Base-by-base conservation (phyloP, 2,888 invertebrate genomes). In the Pachliopta kotzebuea region DNA sequence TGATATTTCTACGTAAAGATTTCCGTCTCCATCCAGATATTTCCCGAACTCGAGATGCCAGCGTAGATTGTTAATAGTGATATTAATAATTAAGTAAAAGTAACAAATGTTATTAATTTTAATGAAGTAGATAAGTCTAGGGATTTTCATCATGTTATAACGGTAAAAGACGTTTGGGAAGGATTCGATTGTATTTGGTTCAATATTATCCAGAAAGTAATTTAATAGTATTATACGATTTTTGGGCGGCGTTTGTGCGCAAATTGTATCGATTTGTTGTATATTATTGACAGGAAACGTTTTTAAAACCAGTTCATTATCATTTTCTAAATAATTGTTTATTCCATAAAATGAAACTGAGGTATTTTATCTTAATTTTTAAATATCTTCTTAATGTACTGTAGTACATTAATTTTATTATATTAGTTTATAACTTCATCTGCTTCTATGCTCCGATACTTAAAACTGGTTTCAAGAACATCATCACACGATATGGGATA, bases 41-140 rank as follows among this genome's bases (percentile, higher is more conserved):
- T 76, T 72, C 76, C 78, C 79, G 84, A 82, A 84, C 76, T 87
- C 88, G 88, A 84, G 85, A 82, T 75, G 73, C 62, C 86, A 84
- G 89, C 84, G 87, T 90, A 90, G 89, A 80, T 88, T 89, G 90
- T 90, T 90, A 86, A 85, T 90, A 90, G 90, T 89, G 88, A 90
- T 90, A 90, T 85, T 88, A 89, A 83, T 84, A 83, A 82, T 82
- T 88, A 90, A 86, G 86, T 82, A 81, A 85, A 85, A 83, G 72
- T 77, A 79, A 84, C 83, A 84, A 85, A 87, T 88, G 90, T 90
- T 90, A 88, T 89, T 89, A 82, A 88, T 90, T 90, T 86, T 79
- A 83, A 85, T 74, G 75, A 76, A 70, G 84, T 89, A 90, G 88
- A 76, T 88, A 89, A 87, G 84, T 80, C 74, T 86, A 88, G 88